Evolutionary conservation across 2,797 vertebrate genomes (phyloP).

Genomic region (Gobionotothen gibberifrons): DNA sequence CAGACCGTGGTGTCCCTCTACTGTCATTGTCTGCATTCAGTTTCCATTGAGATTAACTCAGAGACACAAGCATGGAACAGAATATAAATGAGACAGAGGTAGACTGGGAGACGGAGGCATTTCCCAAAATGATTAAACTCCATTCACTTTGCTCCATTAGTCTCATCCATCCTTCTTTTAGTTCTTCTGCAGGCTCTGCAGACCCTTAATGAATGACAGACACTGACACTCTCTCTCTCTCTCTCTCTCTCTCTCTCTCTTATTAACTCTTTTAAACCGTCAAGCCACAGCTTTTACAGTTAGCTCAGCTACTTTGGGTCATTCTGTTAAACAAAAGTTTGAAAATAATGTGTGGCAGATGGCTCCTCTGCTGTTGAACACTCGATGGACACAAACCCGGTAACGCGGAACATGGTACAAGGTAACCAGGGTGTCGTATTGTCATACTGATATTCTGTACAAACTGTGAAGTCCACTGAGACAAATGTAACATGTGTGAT

Average conservation of each 20-base stretch:
- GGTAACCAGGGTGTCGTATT: too few species aligned
- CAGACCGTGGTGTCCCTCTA: slow-evolving; percentile 24
- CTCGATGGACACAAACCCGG: slow-evolving; percentile 15
- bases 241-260: slow-evolving; percentile 6
- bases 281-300: slow-evolving; percentile 37
- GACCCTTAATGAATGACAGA: slow-evolving; percentile 44
- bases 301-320: slow-evolving; percentile 46
- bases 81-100: slow-evolving; percentile 57
- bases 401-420: too few species aligned
- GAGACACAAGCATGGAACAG: slow-evolving; percentile 46
- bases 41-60: slow-evolving; percentile 42
- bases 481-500: too few species aligned
- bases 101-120: slow-evolving; percentile 53
- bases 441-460: too few species aligned
- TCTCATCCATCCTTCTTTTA: slow-evolving; percentile 61
- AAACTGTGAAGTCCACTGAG: too few species aligned
- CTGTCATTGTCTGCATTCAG: slow-evolving; percentile 48
- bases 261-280: slow-evolving; percentile 54
- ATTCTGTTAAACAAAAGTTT: slow-evolving; percentile 41
- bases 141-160: slow-evolving; percentile 68
- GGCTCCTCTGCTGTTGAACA: slow-evolving; percentile 42
- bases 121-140: slow-evolving; percentile 72
- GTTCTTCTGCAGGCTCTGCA: slow-evolving; percentile 31
- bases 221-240: slow-evolving; percentile 12
- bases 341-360: slow-evolving; percentile 43